Conservation (phyloP, 2,113 vertebrate genomes). For the Lepisosteus osseus region DNA sequence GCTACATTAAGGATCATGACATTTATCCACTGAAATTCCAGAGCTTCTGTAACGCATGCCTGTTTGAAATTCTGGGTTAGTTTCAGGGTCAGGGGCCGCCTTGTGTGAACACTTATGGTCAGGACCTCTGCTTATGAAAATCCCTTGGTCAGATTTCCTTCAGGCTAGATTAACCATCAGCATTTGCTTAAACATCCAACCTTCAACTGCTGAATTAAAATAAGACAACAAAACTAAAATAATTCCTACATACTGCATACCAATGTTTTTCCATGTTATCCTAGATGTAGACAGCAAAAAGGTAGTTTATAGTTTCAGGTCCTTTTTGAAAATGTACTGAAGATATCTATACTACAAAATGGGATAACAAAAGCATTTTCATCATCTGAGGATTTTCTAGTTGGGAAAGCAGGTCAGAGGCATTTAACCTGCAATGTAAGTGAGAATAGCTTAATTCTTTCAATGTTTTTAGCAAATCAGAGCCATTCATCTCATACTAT, state of each 20-base stretch:
- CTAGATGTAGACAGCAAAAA: too few relatives aligned
- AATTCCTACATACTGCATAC: too few relatives aligned
- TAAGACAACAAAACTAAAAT: background rate
- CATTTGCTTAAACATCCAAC: background rate
- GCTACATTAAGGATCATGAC: too few relatives aligned
- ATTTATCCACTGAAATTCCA: background rate
- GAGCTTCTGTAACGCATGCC: background rate
- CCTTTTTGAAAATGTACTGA: too few relatives aligned
- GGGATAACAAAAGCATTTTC: background rate
- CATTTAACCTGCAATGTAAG: background rate
- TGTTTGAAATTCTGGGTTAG: background rate
- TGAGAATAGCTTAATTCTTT: background rate
- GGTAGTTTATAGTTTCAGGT: too few relatives aligned
- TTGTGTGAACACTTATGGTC: constrained; percentile 4
- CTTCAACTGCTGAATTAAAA: too few relatives aligned
- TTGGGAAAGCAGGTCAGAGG: background rate
- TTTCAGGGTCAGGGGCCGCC: background rate
- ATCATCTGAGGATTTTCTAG: background rate
- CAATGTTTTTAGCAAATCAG: background rate
- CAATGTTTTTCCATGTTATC: too few relatives aligned
- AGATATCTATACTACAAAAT: too few relatives aligned
- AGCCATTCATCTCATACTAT: background rate
- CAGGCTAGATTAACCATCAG: background rate
- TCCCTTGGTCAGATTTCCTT: background rate
- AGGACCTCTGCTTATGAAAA: constrained; percentile 13